Conservation (phyloP, 2,888 invertebrate species). For the Smittia sp. region DNA sequence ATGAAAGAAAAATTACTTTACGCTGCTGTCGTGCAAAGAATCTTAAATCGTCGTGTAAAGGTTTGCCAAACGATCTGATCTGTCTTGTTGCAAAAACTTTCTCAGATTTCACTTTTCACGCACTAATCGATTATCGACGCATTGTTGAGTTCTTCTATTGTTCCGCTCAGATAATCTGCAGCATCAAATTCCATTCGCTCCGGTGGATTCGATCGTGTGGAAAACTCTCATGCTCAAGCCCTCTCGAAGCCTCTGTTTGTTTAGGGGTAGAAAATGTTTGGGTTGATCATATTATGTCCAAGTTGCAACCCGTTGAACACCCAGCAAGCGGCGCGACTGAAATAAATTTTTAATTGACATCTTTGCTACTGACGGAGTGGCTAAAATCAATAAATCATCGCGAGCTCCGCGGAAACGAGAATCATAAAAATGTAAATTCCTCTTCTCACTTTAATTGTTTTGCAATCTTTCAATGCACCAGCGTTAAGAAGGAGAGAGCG, state of each 20-base stretch:
- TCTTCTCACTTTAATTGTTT: constrained; percentile 29
- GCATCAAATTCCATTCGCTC: constrained; percentile 25
- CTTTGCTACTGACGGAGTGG: constrained; percentile 24
- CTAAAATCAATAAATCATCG: constrained; percentile 39
- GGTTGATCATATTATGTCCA: background rate
- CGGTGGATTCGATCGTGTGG: background rate
- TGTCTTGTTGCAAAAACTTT: background rate
- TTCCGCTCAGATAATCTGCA: background rate
- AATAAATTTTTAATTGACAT: constrained; percentile 38
- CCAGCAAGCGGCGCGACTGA: constrained; percentile 16
- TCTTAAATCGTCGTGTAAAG: too few relatives aligned
- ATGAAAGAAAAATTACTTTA: constrained; percentile 7
- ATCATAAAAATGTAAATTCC: constrained; percentile 34
- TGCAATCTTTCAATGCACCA: constrained; percentile 2
- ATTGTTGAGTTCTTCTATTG: constrained; percentile 30
- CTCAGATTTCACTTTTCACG: background rate
- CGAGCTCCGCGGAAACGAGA: background rate
- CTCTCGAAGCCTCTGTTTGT: background rate
- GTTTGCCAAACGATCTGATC: too few relatives aligned
- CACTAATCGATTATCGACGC: constrained; percentile 36
- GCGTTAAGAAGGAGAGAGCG: background rate
- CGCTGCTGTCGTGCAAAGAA: background rate
- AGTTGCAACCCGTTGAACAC: constrained; percentile 30
- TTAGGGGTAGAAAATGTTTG: background rate
- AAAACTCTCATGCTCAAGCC: background rate